phyloP scores from a whole-genome alignment of 2,888 invertebrate species.

The Beris morrisii region DNA sequence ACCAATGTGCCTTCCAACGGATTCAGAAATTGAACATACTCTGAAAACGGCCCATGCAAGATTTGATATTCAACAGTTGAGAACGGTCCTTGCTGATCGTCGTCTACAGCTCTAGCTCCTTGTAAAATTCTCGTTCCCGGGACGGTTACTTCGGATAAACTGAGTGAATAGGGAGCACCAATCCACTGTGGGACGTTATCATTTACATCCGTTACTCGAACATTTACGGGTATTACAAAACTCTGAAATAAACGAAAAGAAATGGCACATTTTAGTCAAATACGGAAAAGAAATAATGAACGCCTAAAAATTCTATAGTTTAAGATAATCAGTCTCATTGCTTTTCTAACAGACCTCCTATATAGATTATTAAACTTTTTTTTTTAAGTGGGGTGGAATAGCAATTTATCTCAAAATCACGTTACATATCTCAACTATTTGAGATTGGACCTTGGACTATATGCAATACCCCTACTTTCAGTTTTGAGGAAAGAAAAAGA shows the following conservation, averaged over 20 bases:
- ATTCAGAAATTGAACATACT: slow-evolving; percentile 81
- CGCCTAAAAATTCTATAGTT: not conserved
- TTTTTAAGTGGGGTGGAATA: too few relatives aligned
- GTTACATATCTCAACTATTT: too few relatives aligned
- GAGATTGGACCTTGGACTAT: too few relatives aligned
- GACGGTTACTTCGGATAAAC: slow-evolving; percentile 80
- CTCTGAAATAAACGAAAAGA: slow-evolving; percentile 44
- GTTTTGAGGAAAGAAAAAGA: too few relatives aligned
- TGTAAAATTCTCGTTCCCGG: slow-evolving; percentile 73
- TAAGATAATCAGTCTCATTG: not conserved
- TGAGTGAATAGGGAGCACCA: slow-evolving; percentile 78
- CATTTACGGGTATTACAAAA: slow-evolving; percentile 55
- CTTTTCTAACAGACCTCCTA: too few relatives aligned
- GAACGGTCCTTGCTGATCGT: slow-evolving; percentile 85
- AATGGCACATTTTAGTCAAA: not conserved
- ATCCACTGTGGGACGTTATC: slow-evolving; percentile 85
- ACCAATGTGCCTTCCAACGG: slow-evolving; percentile 83
- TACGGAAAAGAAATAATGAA: not conserved
- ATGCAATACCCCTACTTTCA: too few relatives aligned
- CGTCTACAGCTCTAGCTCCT: slow-evolving; percentile 76
- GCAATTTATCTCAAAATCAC: too few relatives aligned
- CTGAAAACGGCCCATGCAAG: slow-evolving; percentile 75
- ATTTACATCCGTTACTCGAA: slow-evolving; percentile 85
- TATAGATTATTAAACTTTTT: too few relatives aligned
- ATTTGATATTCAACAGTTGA: slow-evolving; percentile 83